phyloP scores from a whole-genome alignment of 2,797 vertebrate genomes.

The Pangasius mekongensis region DNA sequence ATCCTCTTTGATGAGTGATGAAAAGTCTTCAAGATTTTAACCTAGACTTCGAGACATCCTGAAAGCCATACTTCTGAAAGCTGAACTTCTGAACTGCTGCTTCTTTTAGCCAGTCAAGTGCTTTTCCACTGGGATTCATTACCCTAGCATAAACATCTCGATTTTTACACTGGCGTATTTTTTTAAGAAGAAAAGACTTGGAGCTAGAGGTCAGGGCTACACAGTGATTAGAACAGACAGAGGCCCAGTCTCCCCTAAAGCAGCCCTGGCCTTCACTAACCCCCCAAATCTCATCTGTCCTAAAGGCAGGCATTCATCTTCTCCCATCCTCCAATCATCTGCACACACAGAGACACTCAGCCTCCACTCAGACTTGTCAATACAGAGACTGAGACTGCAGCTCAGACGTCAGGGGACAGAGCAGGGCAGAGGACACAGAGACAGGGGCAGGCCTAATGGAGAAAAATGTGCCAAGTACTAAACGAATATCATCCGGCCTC shows the following conservation, averaged over 20 bases:
- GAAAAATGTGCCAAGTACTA: constrained; percentile 50
- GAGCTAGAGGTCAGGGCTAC: constrained; percentile 33
- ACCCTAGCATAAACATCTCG: constrained; percentile 17
- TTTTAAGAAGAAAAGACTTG: constrained; percentile 14
- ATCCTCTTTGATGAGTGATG: background rate
- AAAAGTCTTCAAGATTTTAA: constrained; percentile 5
- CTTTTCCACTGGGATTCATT: constrained; percentile 14
- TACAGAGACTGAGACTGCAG: constrained; percentile 24
- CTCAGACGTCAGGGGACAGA: constrained; percentile 27
- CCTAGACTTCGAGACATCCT: background rate
- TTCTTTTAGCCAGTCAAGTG: constrained; percentile 27
- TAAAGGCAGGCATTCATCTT: constrained; percentile 55
- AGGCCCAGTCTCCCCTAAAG: constrained; percentile 21
- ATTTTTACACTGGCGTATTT: constrained; percentile 7
- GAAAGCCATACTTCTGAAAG: constrained; percentile 14
- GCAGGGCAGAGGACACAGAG: constrained; percentile 15
- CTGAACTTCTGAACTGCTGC: constrained; percentile 7
- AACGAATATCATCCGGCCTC: constrained; percentile 44
- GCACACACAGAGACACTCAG: constrained; percentile 32
- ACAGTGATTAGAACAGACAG: constrained; percentile 46
- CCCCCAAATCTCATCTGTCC: constrained; percentile 46
- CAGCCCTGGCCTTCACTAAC: constrained; percentile 38
- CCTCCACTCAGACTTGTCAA: constrained; percentile 33
- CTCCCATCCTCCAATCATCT: constrained; percentile 53
- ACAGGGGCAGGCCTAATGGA: constrained; percentile 45